Base-by-base conservation (phyloP, 2,113 vertebrate species). In the Oreochromis niloticus region DNA sequence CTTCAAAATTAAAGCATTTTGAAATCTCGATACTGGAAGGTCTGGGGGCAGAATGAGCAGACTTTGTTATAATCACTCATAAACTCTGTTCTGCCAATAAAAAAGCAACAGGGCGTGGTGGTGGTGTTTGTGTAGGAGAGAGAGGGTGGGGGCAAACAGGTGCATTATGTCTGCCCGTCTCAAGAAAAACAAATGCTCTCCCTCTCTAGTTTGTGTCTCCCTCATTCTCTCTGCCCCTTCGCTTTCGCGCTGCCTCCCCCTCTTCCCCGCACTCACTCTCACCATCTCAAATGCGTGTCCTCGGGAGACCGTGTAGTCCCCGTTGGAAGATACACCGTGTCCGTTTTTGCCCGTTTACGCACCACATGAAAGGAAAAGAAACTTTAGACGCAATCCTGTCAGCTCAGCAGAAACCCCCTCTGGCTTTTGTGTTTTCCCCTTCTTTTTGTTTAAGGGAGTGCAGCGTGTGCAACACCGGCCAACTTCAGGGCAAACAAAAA, bases 161-260 rank as follows among this genome's bases (percentile, higher is more conserved):
- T 93, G 94, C 83, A 89, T 81, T 89, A 68, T 71, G 80, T 89
- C 36, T 48, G 52, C 78, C 27, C 83, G 81, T 83, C 75, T 41
- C 30, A 22, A 10, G 54, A 81, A 86, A 90, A 94, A 92, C 87
- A 93, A 92, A 91, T 61, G 82, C 48, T 46, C 19, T 78, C 57
- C 50, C 46, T 41, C 88, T 50, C 73, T 32, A 79, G 36, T 84
- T 84, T 30, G 16, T 43, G n/a, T 66, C 82, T 41, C 80, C 16
- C 82, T 41, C 78, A n/a, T 80, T 54, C 81, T 43, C 36, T 80
- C n/a, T 34, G 8, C 48, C 34, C 16, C 27, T 52, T n/a, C 39
- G 13, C 52, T 50, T 12, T 11, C 43, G 19, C 55, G 8, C 81
- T 50, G 10, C 16, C 36, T 19, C 8, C 36, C 54, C 54, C 22